These are phyloP conservation scores for Sebastiscus tertius DNA, from an alignment of 2,797 vertebrate species.

Conservation along the genomic window DNA sequence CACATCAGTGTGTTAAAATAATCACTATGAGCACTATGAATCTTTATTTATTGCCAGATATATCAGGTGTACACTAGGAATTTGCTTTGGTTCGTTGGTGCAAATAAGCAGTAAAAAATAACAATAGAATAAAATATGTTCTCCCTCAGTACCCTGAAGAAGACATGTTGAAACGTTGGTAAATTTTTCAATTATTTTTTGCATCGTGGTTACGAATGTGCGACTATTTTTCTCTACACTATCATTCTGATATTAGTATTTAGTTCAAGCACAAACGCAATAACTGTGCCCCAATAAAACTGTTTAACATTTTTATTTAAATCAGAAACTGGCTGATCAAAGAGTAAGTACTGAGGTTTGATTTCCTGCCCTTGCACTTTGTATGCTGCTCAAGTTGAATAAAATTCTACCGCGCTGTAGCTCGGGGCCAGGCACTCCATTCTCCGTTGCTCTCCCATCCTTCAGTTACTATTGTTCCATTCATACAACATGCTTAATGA, in stretches of 20 bases:
- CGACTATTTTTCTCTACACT: background rate
- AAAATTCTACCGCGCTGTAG: background rate
- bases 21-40: background rate
- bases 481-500: constrained; percentile 16
- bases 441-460: background rate
- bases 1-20: background rate
- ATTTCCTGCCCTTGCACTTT: background rate
- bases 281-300: background rate
- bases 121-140: too few relatives aligned
- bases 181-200: too few relatives aligned
- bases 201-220: too few relatives aligned
- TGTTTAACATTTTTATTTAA: background rate
- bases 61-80: too few relatives aligned
- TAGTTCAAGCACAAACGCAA: background rate
- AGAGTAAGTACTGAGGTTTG: background rate
- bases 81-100: too few relatives aligned
- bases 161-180: too few relatives aligned
- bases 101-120: too few relatives aligned
- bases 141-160: too few relatives aligned
- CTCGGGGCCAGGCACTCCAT: background rate
- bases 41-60: too few relatives aligned
- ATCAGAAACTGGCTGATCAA: background rate
- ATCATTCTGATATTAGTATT: background rate
- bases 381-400: background rate
- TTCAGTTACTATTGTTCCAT: constrained; percentile 19